These are phyloP conservation scores for Xenops minutus DNA, from an alignment of 2,797 vertebrate species.

Conservation along the genomic window DNA sequence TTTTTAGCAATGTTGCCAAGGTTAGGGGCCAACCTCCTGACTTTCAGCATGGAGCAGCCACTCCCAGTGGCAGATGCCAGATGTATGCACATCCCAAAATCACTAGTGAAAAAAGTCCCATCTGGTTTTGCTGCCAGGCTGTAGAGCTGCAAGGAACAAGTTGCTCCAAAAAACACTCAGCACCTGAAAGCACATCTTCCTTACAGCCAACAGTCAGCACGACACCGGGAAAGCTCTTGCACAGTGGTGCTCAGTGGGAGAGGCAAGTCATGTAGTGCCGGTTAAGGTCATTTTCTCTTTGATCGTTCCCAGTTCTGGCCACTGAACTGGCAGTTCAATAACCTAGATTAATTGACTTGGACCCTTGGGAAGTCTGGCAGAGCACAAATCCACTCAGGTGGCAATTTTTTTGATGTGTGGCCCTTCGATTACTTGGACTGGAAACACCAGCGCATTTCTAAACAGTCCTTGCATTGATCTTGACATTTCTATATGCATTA, in stretches of 20 bases:
- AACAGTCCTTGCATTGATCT: not conserved
- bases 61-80: not conserved
- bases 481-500: not conserved
- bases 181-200: fast-evolving
- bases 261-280: not conserved
- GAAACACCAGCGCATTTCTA: not conserved
- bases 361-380: not conserved
- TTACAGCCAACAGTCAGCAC: not conserved
- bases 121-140: not conserved
- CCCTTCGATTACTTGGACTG: not conserved
- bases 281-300: not conserved
- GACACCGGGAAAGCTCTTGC: not conserved
- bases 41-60: fast-evolving
- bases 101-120: fast-evolving
- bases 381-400: not conserved
- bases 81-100: fast-evolving
- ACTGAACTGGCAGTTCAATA: not conserved
- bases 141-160: not conserved
- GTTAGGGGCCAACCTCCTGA: not conserved
- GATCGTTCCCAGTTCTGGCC: not conserved
- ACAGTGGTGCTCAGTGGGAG: fast-evolving
- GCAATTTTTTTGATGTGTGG: not conserved
- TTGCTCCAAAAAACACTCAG: not conserved
- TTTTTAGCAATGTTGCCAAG: fast-evolving
- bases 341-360: not conserved